These are phyloP conservation scores for Chaetodon trifascialis DNA, from an alignment of 2,113 vertebrate species.

Conservation along the genomic window DNA sequence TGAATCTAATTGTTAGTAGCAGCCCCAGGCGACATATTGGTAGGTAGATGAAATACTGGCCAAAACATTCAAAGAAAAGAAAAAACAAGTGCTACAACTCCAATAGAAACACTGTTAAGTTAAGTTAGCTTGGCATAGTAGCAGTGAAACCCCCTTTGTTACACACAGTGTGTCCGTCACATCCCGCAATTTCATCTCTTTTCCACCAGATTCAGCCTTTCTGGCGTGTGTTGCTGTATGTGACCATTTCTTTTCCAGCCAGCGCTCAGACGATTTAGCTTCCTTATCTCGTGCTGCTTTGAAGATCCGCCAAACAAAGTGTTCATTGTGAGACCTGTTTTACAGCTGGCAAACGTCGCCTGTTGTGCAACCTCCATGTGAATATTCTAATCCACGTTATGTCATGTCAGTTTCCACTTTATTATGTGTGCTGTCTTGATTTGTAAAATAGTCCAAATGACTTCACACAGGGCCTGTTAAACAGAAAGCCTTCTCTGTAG, in stretches of 20 bases:
- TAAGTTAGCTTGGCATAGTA: background rate
- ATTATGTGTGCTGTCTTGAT: background rate
- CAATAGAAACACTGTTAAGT: background rate
- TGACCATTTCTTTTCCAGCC: too few relatives aligned
- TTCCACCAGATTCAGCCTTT: background rate
- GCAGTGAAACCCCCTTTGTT: too few relatives aligned
- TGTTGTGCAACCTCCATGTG: conserved; percentile 4
- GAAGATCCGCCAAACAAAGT: background rate
- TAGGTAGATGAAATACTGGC: background rate
- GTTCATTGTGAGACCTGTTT: conserved; percentile 9
- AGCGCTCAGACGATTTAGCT: background rate
- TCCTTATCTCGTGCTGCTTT: background rate
- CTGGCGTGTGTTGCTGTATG: too few relatives aligned
- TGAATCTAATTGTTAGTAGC: too few relatives aligned
- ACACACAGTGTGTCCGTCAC: background rate
- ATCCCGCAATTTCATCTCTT: background rate
- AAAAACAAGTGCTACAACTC: background rate
- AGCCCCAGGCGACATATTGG: background rate
- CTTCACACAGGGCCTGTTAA: background rate
- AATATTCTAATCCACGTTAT: background rate
- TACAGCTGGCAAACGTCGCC: background rate
- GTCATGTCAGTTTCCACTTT: background rate
- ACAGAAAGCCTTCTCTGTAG: conserved; percentile 27
- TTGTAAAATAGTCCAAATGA: background rate
- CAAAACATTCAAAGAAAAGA: background rate